Percentiles rank a stretch among this genome's conserved stretches.
These are phyloP conservation scores for Euura saliciscinereae DNA, from an alignment of 1,140 invertebrate genomes.

Conservation along the genomic window DNA sequence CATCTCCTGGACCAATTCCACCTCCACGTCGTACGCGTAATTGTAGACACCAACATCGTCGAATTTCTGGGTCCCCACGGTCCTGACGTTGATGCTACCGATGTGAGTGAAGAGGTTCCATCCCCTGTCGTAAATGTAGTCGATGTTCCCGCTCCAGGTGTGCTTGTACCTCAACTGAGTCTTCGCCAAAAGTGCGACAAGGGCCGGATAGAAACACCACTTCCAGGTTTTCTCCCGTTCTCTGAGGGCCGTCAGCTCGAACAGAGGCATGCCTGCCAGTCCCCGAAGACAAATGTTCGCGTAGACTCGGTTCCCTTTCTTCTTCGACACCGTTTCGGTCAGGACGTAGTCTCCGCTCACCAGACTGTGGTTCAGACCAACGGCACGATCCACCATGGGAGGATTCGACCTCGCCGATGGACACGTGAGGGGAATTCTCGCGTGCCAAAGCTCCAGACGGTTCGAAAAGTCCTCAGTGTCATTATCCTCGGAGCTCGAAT, in stretches of 20 bases:
- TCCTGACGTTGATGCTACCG: constrained; percentile 39
- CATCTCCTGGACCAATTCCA: constrained; percentile 39
- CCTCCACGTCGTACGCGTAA: constrained; percentile 47
- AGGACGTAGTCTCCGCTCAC: constrained; percentile 46
- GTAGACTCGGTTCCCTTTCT: constrained; percentile 25
- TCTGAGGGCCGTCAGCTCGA: constrained; percentile 34
- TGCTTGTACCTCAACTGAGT: constrained; percentile 53
- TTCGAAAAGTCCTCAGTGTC: constrained; percentile 30
- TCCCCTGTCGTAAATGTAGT: constrained; percentile 51
- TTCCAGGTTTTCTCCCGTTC: constrained; percentile 45
- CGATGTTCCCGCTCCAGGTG: constrained; percentile 44
- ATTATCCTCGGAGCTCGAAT: constrained; percentile 11
- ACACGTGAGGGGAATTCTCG: constrained; percentile 30
- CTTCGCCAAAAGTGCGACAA: constrained; percentile 46
- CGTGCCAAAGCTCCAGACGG: constrained; percentile 44
- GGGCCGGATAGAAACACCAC: constrained; percentile 48
- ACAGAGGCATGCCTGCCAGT: constrained; percentile 44
- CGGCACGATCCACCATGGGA: constrained; percentile 31
- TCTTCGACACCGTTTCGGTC: constrained; percentile 30
- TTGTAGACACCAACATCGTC: constrained; percentile 51
- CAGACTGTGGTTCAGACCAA: constrained; percentile 38
- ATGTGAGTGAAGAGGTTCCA: constrained; percentile 48
- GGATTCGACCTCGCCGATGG: neutral
- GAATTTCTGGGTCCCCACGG: constrained; percentile 31
- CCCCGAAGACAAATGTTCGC: constrained; percentile 43